Percentiles rank a stretch among this genome's conserved stretches.
These are phyloP conservation scores for Lanius ludovicianus DNA, from an alignment of 2,113 vertebrate species.

Conservation along the genomic window DNA sequence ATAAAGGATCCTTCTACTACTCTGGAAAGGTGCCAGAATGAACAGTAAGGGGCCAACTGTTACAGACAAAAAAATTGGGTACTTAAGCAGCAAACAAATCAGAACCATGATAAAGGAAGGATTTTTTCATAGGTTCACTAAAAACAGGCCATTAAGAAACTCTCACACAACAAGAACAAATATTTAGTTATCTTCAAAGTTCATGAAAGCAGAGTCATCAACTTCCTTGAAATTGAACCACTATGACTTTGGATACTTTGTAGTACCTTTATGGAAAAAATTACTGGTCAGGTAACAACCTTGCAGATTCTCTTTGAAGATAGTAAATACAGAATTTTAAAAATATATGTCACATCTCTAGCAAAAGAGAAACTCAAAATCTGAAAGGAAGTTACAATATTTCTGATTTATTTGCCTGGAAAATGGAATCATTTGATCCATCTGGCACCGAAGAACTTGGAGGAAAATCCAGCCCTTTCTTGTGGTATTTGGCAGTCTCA, in stretches of 20 bases:
- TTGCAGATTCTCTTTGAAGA: neutral
- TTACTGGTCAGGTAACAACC: neutral
- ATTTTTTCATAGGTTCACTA: neutral
- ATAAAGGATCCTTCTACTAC: neutral
- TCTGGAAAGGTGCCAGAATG: neutral
- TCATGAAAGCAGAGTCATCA: neutral
- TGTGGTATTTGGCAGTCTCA: slow-evolving; percentile 60
- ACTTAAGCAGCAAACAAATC: neutral
- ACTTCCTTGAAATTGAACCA: neutral
- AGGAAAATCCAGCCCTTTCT: slow-evolving; percentile 49
- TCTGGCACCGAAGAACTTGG: slow-evolving; percentile 46
- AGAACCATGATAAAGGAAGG: neutral
- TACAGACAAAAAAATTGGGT: neutral
- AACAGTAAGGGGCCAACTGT: neutral
- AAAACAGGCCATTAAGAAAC: neutral
- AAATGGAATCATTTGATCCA: slow-evolving; percentile 63
- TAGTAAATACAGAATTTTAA: neutral
- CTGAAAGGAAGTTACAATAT: slow-evolving; percentile 34
- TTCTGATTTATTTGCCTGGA: slow-evolving; percentile 61
- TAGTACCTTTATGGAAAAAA: neutral
- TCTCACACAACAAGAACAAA: neutral
- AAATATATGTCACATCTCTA: neutral
- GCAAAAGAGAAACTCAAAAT: neutral
- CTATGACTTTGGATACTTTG: neutral
- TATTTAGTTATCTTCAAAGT: neutral